These are phyloP conservation scores for Lottia gigantea DNA, from an alignment of 2,888 invertebrate genomes.

Conservation along the genomic window DNA sequence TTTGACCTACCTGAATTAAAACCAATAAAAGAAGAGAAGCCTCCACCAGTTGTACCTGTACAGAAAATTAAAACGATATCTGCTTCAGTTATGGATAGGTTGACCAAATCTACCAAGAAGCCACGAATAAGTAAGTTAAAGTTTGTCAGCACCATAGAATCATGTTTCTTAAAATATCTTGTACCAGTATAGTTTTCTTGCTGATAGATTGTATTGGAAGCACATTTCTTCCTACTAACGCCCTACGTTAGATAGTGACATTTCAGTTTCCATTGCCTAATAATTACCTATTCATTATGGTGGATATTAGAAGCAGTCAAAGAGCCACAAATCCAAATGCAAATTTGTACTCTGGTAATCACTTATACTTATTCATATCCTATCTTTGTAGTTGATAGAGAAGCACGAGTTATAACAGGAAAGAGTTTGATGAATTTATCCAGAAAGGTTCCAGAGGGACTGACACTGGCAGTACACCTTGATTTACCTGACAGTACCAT, in stretches of 20 bases:
- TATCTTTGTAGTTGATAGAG: conserved; percentile 54
- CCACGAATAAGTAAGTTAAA: conserved; percentile 32
- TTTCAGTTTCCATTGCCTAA: too few species aligned
- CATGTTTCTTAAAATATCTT: background rate
- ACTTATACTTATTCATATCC: too few species aligned
- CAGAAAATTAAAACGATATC: conserved; percentile 47
- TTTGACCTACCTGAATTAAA: conserved; percentile 38
- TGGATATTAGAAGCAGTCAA: too few species aligned
- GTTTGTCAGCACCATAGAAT: conserved; percentile 15
- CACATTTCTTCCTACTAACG: too few species aligned
- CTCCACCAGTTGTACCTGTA: conserved; percentile 33
- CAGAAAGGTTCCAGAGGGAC: conserved; percentile 59
- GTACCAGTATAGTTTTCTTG: too few species aligned
- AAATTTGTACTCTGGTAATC: too few species aligned
- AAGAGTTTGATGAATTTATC: conserved; percentile 62
- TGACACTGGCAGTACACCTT: conserved; percentile 65
- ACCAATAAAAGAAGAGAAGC: conserved; percentile 38
- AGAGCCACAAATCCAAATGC: too few species aligned
- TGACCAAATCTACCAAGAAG: conserved; percentile 43
- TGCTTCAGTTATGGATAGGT: conserved; percentile 41
- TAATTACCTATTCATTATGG: too few species aligned
- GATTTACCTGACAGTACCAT: conserved; percentile 65
- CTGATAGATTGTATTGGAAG: too few species aligned
- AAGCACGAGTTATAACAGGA: conserved; percentile 62
- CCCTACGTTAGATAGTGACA: too few species aligned